Conservation (phyloP, 2,113 vertebrate genomes). For the Nothocercus nigrocapillus region DNA sequence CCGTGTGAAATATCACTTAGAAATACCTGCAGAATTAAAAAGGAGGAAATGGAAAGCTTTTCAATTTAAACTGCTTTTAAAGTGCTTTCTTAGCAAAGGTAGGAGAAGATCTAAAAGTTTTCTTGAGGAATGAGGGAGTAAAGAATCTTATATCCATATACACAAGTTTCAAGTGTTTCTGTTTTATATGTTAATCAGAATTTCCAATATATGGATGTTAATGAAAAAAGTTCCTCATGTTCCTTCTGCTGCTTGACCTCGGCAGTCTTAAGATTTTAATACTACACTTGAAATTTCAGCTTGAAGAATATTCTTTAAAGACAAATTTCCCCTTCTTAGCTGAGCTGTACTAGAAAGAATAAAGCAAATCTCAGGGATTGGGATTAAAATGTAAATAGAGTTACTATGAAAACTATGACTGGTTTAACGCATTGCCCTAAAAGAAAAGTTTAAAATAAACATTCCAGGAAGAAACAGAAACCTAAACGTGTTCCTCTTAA, state of each 20-base stretch:
- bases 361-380: background rate
- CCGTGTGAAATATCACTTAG: constrained; percentile 39
- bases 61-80: background rate
- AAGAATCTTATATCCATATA: background rate
- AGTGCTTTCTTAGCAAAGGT: background rate
- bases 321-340: background rate
- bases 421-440: background rate
- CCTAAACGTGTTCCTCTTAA: constrained; percentile 34
- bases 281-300: background rate
- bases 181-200: constrained; percentile 49
- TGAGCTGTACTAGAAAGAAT: background rate
- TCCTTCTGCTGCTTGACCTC: background rate
- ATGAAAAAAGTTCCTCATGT: background rate
- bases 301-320: background rate
- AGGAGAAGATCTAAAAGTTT: constrained; percentile 23
- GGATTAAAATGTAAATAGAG: background rate
- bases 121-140: background rate
- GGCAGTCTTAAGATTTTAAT: background rate
- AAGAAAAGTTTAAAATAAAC: constrained; percentile 42
- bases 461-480: constrained; percentile 51
- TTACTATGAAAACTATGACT: background rate
- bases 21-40: constrained; percentile 67
- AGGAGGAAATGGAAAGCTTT: constrained; percentile 7
- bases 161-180: background rate
- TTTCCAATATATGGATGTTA: background rate